A percentile compares a stretch with the other conserved stretches of the same genome.
Evolutionary conservation across 1,140 invertebrate genomes (phyloP).

Genomic region (Tetranychus urticae): DNA sequence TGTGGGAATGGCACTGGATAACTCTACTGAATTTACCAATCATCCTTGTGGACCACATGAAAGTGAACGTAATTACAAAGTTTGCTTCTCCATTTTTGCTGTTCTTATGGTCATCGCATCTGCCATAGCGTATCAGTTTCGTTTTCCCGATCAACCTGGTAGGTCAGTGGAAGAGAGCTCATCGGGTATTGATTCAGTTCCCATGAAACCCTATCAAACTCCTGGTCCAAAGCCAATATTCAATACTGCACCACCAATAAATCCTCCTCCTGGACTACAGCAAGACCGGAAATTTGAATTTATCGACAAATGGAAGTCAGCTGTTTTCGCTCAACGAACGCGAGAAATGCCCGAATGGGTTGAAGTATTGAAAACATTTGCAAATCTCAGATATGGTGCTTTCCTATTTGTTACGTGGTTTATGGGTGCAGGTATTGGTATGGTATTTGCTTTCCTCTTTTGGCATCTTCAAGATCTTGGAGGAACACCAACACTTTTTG

Average conservation of each 20-base stretch:
- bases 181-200: background rate
- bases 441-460: conserved; percentile 97
- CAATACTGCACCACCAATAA: conserved; percentile 10
- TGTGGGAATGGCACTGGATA: conserved; percentile 84
- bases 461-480: conserved; percentile 95
- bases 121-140: conserved; percentile 63
- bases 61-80: conserved; percentile 88
- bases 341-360: conserved; percentile 75
- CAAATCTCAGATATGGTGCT: conserved; percentile 65
- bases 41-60: conserved; percentile 69
- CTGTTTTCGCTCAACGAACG: conserved; percentile 78
- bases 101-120: conserved; percentile 86
- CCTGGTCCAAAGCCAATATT: conserved; percentile 8
- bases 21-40: conserved; percentile 60
- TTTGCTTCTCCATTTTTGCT: conserved; percentile 92
- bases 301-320: conserved; percentile 17
- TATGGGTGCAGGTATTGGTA: conserved; percentile 96
- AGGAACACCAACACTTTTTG: conserved; percentile 87
- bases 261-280: conserved; percentile 5
- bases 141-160: conserved; percentile 17
- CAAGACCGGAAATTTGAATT: conserved; percentile 8
- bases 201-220: conserved; percentile 1
- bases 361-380: conserved; percentile 65
- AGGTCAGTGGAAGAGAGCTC: background rate
- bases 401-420: conserved; percentile 94